phyloP scores from a whole-genome alignment of 2,888 invertebrate species.

The Omphaloscelis lunosa region DNA sequence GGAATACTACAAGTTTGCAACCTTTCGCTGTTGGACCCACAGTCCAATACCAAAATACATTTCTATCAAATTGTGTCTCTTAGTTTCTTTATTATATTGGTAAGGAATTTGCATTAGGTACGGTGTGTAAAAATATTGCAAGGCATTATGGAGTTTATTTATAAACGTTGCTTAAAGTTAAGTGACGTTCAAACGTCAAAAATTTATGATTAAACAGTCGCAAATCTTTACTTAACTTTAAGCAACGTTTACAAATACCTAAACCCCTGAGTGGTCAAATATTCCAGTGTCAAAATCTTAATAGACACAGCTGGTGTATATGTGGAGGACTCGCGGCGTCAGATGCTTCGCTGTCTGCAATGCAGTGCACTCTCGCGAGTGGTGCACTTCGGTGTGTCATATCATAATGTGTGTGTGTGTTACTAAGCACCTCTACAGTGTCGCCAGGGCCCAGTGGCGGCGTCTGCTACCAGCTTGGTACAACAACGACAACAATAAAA shows the following conservation, averaged over 20 bases:
- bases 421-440: not conserved
- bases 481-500: not conserved
- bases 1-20: not conserved
- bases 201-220: no score
- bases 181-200: no score
- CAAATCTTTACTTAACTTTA: no score
- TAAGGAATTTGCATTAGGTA: not conserved
- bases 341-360: not conserved
- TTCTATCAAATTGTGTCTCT: not conserved
- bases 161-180: no score
- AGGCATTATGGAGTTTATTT: no score
- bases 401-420: not conserved
- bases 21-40: not conserved
- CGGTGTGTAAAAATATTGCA: not conserved
- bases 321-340: not conserved
- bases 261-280: not conserved
- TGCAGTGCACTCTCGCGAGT: not conserved
- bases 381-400: not conserved
- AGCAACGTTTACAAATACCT: no score
- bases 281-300: not conserved
- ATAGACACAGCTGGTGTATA: no score
- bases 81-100: not conserved
- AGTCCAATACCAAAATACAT: not conserved
- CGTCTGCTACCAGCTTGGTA: not conserved
- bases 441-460: not conserved